Evolutionary conservation across 2,797 vertebrate genomes (phyloP), one percentile per base, ranked within the genome.

Genomic region (Helarctos malayanus): DNA sequence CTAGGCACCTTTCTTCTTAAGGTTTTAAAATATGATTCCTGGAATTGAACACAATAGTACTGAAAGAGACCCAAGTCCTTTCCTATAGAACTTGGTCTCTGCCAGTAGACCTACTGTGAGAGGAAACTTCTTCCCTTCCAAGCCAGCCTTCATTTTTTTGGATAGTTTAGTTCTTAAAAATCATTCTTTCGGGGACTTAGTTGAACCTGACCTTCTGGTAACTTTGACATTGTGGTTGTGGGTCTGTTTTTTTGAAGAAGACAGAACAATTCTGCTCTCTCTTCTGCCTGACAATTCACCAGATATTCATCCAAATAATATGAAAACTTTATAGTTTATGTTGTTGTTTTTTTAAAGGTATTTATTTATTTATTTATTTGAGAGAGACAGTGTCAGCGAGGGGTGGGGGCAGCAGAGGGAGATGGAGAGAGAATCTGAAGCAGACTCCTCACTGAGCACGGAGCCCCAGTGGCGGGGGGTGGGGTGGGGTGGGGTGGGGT

Each of bases 291-390:
- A 65, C 2, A 79, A n/a, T 54, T 88, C 81, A 91, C 18, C 61
- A 88, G 81, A 76, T 76, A 91, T 5, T 89, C 47, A 84, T 21
- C 16, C 56, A 95, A 54, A 80, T 52, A 89, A 92, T 32, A 80
- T 12, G 14, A 82, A 81, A 69, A 47, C 56, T 75, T 87, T n/a
- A 47, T 27, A n/a, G 32, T 18, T 95, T 56, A 80, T 52, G 18
- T 82, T 52, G 35, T 65, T 7, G 65, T 69, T 27, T 10, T 52
- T 71, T 41, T 41, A 6, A 71, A 35, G n/a, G 19, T 68, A 68
- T 52, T 54, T 54, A 19, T 54, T 54, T 54, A 54, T n/a, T n/a
- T 65, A n/a, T 65, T n/a, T 68, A 68, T 35, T 35, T 35, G 63
- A 68, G 9, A 19, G n/a, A 61, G 59, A 32, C 6, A 63, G 29